A percentile compares a stretch with the other conserved stretches of the same genome.
Evolutionary conservation across 2,797 vertebrate genomes (phyloP).

Genomic region (Alfaro cultratus): DNA sequence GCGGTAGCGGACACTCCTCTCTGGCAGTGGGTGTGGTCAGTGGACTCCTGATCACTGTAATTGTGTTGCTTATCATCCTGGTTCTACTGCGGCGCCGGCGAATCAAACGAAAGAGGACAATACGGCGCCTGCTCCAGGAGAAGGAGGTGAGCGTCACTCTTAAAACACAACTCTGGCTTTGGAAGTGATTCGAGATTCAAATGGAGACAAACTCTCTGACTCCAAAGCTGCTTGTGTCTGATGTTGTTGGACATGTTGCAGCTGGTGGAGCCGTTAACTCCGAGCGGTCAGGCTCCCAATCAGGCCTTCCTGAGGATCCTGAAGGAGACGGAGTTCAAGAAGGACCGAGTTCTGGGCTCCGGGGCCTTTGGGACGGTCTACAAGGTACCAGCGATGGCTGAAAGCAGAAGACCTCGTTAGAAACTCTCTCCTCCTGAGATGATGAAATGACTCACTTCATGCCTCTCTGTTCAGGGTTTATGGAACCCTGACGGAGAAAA

Average conservation of each 20-base stretch:
- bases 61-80: conserved; percentile 80
- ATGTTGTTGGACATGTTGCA: conserved; percentile 43
- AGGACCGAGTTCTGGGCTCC: conserved; percentile 89
- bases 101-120: conserved; percentile 87
- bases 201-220: neutral
- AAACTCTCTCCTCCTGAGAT: neutral
- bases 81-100: conserved; percentile 83
- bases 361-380: conserved; percentile 95
- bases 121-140: conserved; percentile 91
- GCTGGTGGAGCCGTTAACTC: conserved; percentile 92
- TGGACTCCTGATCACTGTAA: conserved; percentile 82
- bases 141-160: conserved; percentile 78
- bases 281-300: conserved; percentile 92
- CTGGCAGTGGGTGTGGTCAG: conserved; percentile 84
- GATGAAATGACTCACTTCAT: neutral
- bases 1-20: conserved; percentile 71
- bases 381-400: conserved; percentile 79
- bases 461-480: conserved; percentile 81
- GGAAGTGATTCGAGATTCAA: neutral
- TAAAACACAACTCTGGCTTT: neutral
- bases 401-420: neutral
- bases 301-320: conserved; percentile 92
- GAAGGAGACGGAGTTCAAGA: conserved; percentile 94
- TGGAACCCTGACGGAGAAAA: conserved; percentile 94
- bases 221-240: neutral